Conservation (phyloP, 2,797 vertebrate species). For the Nasua narica region DNA sequence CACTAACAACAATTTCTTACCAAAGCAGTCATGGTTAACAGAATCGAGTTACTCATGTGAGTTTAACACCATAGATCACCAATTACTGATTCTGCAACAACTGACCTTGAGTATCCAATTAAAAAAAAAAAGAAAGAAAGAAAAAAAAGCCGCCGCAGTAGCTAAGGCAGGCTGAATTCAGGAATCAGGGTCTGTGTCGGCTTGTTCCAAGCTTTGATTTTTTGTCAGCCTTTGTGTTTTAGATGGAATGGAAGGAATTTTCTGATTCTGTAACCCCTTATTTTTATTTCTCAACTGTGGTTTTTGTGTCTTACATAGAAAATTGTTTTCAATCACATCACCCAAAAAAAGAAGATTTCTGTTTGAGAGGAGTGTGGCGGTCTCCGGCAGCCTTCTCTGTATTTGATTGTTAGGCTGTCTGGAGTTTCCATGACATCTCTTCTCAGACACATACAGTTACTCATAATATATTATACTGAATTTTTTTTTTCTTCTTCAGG, state of each 20-base stretch:
- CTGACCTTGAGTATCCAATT: slow-evolving; percentile 58
- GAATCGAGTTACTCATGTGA: slow-evolving; percentile 8
- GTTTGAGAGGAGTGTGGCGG: slow-evolving; percentile 19
- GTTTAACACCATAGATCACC: slow-evolving; percentile 52
- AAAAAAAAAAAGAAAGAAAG: not conserved
- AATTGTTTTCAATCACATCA: slow-evolving; percentile 66
- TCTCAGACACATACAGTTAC: slow-evolving; percentile 25
- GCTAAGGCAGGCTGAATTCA: not conserved
- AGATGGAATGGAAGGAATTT: slow-evolving; percentile 25
- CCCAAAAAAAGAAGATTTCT: slow-evolving; percentile 10
- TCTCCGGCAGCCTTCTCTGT: slow-evolving; percentile 11
- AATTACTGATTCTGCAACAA: slow-evolving; percentile 43
- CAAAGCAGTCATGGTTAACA: slow-evolving; percentile 49
- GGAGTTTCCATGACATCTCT: slow-evolving; percentile 54
- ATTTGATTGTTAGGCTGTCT: slow-evolving; percentile 57
- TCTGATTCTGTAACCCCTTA: slow-evolving; percentile 47
- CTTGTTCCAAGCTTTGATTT: slow-evolving; percentile 39
- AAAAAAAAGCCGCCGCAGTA: not conserved
- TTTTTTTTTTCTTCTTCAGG: not conserved
- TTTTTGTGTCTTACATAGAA: slow-evolving; percentile 60
- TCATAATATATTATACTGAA: slow-evolving; percentile 36
- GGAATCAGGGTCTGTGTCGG: slow-evolving; percentile 6
- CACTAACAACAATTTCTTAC: slow-evolving; percentile 18
- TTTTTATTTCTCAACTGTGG: slow-evolving; percentile 46
- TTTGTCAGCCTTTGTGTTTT: slow-evolving; percentile 57